Evolutionary conservation across 2,888 invertebrate genomes (phyloP).

Genomic region (Cyclophora punctaria): DNA sequence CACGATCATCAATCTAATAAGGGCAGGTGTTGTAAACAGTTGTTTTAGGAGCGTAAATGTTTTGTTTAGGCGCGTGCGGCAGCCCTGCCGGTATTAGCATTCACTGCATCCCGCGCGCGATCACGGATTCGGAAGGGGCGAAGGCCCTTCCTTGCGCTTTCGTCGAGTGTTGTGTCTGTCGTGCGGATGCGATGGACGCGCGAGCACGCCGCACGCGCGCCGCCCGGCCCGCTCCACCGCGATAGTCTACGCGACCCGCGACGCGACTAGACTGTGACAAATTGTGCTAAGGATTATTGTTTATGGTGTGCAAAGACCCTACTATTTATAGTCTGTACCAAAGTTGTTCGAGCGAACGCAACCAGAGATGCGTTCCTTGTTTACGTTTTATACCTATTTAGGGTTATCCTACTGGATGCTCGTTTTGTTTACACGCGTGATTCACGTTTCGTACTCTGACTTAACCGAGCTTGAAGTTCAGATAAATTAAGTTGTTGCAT

Average conservation of each 20-base stretch:
- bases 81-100: constrained; percentile 53
- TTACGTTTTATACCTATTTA: constrained; percentile 52
- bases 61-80: constrained; percentile 16
- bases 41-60: constrained; percentile 8
- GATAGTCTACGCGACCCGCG: constrained; percentile 11
- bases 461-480: constrained; percentile 36
- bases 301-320: constrained; percentile 52
- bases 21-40: constrained; percentile 10
- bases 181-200: constrained; percentile 62
- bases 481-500: constrained; percentile 26
- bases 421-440: constrained; percentile 62
- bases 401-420: constrained; percentile 46
- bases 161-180: constrained; percentile 56
- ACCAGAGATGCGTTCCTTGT: constrained; percentile 43
- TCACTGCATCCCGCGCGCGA: constrained; percentile 68
- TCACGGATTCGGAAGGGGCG: constrained; percentile 70
- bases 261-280: constrained; percentile 46
- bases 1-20: constrained; percentile 11
- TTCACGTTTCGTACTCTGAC: constrained; percentile 42
- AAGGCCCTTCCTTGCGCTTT: constrained; percentile 64
- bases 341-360: constrained; percentile 48
- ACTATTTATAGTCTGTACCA: constrained; percentile 54
- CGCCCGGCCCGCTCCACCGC: constrained; percentile 9
- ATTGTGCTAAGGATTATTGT: constrained; percentile 54
- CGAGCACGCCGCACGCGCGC: constrained; percentile 56